Conservation (phyloP, 2,113 vertebrate species). For the Eretmochelys imbricata region DNA sequence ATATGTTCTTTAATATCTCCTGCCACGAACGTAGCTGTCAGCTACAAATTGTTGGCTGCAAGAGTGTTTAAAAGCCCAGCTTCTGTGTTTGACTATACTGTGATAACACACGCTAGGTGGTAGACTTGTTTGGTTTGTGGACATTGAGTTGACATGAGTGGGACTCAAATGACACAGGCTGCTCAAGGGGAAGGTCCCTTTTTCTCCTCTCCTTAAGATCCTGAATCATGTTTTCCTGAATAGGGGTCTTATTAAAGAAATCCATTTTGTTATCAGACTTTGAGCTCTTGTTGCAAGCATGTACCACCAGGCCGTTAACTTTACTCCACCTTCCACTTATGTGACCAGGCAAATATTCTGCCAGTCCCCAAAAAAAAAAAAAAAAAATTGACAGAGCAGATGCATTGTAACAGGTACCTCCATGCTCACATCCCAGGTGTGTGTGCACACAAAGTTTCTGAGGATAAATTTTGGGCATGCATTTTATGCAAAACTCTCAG, state of each 20-base stretch:
- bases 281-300: not conserved
- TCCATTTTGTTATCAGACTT: not conserved
- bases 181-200: no score
- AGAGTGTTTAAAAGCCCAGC: not conserved
- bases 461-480: not conserved
- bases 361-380: not conserved
- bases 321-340: not conserved
- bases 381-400: not conserved
- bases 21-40: not conserved
- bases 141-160: not conserved
- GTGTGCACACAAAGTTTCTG: not conserved
- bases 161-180: no score
- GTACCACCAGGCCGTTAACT: not conserved
- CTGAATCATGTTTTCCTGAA: not conserved
- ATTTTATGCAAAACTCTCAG: no score
- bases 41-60: not conserved
- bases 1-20: not conserved
- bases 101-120: no score
- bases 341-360: not conserved
- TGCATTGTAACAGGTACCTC: not conserved
- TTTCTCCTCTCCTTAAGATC: no score
- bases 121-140: not conserved
- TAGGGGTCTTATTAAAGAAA: not conserved
- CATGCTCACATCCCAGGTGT: not conserved
- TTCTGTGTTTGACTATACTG: not conserved